A percentile compares a stretch with the other conserved stretches of the same genome.
These are phyloP conservation scores for Setophaga coronata DNA, from an alignment of 2,113 vertebrate genomes.

Conservation along the genomic window DNA sequence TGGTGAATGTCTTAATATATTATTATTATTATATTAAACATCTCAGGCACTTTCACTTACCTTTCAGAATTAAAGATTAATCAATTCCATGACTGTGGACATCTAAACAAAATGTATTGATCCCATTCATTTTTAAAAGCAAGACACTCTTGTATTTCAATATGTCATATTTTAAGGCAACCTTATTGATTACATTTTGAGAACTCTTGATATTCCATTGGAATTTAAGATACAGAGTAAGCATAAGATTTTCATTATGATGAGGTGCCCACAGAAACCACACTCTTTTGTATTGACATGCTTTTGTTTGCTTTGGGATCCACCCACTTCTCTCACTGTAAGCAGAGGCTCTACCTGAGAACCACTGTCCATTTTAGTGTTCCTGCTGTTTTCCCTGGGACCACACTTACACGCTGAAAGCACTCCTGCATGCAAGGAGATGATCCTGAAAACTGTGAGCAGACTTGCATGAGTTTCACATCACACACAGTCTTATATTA, in stretches of 20 bases:
- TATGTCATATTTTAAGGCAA: conserved; percentile 30
- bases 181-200: conserved; percentile 16
- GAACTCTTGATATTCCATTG: not conserved
- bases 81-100: conserved; percentile 15
- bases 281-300: not conserved
- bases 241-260: not conserved
- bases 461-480: not conserved
- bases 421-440: not conserved
- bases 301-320: not conserved
- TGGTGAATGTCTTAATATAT: conserved; percentile 3
- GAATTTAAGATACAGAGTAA: not conserved
- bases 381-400: not conserved
- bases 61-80: conserved; percentile 65
- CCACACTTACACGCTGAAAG: fast-evolving
- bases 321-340: not conserved
- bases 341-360: not conserved
- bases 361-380: not conserved
- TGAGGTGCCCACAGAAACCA: not conserved
- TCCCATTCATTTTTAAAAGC: conserved; percentile 49
- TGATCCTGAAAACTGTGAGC: not conserved
- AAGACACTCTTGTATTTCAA: conserved; percentile 24
- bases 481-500: not conserved
- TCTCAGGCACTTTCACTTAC: conserved; percentile 49
- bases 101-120: conserved; percentile 62
- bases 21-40: conserved; percentile 44